Evolutionary conservation across 2,797 vertebrate genomes (phyloP), one percentile per base, ranked within the genome.

Genomic region (Sebastes jordani): DNA sequence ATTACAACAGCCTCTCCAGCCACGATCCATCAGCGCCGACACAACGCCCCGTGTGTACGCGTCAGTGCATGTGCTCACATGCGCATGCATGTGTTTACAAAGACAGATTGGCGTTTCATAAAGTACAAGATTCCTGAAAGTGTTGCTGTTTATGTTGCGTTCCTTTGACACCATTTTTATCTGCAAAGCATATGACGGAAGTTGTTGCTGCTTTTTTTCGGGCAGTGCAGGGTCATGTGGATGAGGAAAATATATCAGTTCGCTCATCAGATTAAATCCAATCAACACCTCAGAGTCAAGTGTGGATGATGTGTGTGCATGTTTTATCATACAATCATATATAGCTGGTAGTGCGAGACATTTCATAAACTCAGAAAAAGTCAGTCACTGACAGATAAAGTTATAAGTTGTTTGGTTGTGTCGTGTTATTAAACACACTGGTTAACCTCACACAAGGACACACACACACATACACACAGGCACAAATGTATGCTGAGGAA

Each of bases 1-100:
- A 94, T 95, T 94, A 95, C 94, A 92, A 84, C 72, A 78, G 78
- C 86, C 80, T 85, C 85, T 86, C 84, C 88, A 76, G 78, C 82
- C 76, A 8, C 38, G 84, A 94, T 95, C 90, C 89, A 93, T 94
- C 93, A 94, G 83, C 76, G n/a, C 75, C 36, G 64, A 75, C 83
- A 84, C 83, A 82, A 70, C 76, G 71, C 62, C 60, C 66, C 8
- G 38, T 54, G 76, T 75, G 64, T 69, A 66, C 29, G 29, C 56
- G 55, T 55, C 69, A 3, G 30, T 49, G 42, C 32, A 1, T n/a
- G 61, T 13, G 58, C 23, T 32, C 22, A 60, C 25, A 34, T 27
- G 67, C 30, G 10, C 30, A 13, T 10, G 38, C 64, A 27, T 42
- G 30, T 68, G 34, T 66, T 76, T 81, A 16, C 60, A 80, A 86